A percentile compares a stretch with the other conserved stretches of the same genome.
Conservation (phyloP, 2,888 invertebrate species). For the Physocephala rufipes region DNA sequence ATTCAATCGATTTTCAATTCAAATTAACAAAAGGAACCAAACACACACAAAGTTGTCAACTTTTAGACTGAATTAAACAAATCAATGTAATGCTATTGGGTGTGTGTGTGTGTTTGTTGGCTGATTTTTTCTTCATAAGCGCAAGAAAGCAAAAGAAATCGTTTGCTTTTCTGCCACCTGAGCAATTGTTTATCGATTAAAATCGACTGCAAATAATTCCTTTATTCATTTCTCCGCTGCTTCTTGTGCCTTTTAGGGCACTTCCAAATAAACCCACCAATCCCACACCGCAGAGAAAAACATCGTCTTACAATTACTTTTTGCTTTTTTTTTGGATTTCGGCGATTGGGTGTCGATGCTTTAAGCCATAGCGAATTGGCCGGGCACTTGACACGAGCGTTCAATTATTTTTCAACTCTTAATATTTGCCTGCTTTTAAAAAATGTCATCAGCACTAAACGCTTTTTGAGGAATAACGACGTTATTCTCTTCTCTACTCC, state of each 20-base stretch:
- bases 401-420: constrained; percentile 64
- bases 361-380: constrained; percentile 27
- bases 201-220: constrained; percentile 10
- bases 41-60: constrained; percentile 7
- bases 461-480: constrained; percentile 28
- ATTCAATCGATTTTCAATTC: constrained; percentile 16
- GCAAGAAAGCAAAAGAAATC: background rate
- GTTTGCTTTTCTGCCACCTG: constrained; percentile 26
- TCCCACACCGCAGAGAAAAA: background rate
- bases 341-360: background rate
- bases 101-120: constrained; percentile 14
- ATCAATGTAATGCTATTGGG: too few relatives aligned
- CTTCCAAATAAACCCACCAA: background rate
- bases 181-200: constrained; percentile 26
- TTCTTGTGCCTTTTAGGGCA: background rate
- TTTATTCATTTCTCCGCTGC: background rate
- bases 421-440: constrained; percentile 49
- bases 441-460: constrained; percentile 40
- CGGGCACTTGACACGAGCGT: constrained; percentile 62
- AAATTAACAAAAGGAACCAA: background rate
- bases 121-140: background rate
- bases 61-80: background rate
- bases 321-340: too few relatives aligned
- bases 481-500: background rate
- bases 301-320: too few relatives aligned